A percentile compares a stretch with the other conserved stretches of the same genome.
Conservation (phyloP, 2,797 vertebrate species). For the Hydrolagus colliei region DNA sequence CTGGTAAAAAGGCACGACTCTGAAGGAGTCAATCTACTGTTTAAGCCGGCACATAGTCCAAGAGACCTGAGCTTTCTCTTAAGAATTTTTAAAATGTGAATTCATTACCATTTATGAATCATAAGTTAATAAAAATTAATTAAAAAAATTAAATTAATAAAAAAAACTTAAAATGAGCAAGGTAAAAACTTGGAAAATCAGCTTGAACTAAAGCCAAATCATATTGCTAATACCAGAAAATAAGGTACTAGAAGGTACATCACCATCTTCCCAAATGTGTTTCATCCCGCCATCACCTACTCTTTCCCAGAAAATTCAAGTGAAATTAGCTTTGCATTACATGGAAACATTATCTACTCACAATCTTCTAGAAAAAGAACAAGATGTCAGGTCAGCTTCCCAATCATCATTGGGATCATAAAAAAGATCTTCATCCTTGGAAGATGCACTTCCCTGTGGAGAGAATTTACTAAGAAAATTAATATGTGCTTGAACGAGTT, state of each 20-base stretch:
- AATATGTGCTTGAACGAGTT: background rate
- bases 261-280: background rate
- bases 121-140: background rate
- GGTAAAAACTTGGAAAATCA: background rate
- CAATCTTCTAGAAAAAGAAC: conserved; percentile 79
- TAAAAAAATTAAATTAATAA: background rate
- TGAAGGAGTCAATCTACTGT: conserved; percentile 2
- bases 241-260: background rate
- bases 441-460: conserved; percentile 61
- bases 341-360: conserved; percentile 46
- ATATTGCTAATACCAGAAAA: background rate
- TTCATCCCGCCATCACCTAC: background rate
- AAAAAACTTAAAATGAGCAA: background rate
- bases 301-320: background rate
- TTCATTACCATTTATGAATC: background rate
- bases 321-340: background rate
- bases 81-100: background rate
- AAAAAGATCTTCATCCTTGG: conserved; percentile 77
- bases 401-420: conserved; percentile 87
- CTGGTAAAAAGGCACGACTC: background rate
- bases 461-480: conserved; percentile 16
- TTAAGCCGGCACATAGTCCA: conserved; percentile 1
- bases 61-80: background rate
- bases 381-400: conserved; percentile 79
- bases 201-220: background rate